A percentile compares a stretch with the other conserved stretches of the same genome.
Conservation (phyloP, 2,113 vertebrate species). For the Brachyhypopomus occidentalis region DNA sequence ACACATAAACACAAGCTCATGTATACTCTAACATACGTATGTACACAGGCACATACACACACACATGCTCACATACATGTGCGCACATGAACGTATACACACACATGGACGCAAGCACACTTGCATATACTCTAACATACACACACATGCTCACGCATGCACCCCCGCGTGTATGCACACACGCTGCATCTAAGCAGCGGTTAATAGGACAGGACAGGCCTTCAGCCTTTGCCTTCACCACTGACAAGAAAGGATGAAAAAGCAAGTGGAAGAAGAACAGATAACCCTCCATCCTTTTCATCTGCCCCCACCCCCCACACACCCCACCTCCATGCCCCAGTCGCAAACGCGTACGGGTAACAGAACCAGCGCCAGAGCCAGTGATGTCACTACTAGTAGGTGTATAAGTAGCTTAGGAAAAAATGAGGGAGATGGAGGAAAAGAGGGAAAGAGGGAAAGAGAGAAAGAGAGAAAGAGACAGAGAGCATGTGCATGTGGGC, state of each 20-base stretch:
- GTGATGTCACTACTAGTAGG: constrained; percentile 76
- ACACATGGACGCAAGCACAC: too few species aligned
- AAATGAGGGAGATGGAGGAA: constrained; percentile 66
- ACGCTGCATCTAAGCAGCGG: constrained; percentile 65
- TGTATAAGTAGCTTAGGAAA: constrained; percentile 78
- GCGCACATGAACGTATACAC: too few species aligned
- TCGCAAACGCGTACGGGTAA: constrained; percentile 55
- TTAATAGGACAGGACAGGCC: constrained; percentile 77
- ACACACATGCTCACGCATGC: too few species aligned
- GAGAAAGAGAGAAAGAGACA: constrained; percentile 16
- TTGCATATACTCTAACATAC: too few species aligned
- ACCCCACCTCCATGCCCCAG: constrained; percentile 3
- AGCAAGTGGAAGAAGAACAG: constrained; percentile 63
- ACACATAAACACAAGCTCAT: too few species aligned
- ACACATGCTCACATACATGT: too few species aligned
- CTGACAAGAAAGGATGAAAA: constrained; percentile 56
- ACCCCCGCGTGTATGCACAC: too few species aligned
- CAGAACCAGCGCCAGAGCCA: constrained; percentile 66
- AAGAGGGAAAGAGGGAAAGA: constrained; percentile 57
- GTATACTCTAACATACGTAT: too few species aligned
- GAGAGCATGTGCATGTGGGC: constrained; percentile 20
- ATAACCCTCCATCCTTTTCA: constrained; percentile 70
- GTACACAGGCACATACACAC: too few species aligned
- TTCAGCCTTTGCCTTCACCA: constrained; percentile 68
- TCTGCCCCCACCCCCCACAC: background rate